Conservation (phyloP, 2,888 invertebrate species). For the Andrena praecox region DNA sequence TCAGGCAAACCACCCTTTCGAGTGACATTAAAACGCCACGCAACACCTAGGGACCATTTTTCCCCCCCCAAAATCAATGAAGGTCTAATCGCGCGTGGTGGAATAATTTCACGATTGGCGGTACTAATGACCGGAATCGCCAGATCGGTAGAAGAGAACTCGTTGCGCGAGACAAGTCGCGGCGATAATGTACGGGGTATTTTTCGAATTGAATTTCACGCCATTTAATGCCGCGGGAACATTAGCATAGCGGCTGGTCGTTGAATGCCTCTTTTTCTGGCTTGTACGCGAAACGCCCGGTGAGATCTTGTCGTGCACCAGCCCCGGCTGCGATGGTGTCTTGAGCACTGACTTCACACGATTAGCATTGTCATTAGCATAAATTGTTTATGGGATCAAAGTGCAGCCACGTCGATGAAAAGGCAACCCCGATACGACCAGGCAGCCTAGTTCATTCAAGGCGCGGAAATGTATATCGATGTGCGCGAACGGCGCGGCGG, state of each 20-base stretch:
- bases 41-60: background rate
- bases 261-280: slow-evolving; percentile 43
- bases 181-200: slow-evolving; percentile 40
- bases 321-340: slow-evolving; percentile 54
- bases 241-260: slow-evolving; percentile 49
- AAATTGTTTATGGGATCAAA: slow-evolving; percentile 69
- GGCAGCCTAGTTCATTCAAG: slow-evolving; percentile 61
- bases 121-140: slow-evolving; percentile 5
- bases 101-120: background rate
- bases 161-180: slow-evolving; percentile 8
- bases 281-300: slow-evolving; percentile 32
- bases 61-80: background rate
- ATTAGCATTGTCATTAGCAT: slow-evolving; percentile 73
- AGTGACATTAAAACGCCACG: background rate
- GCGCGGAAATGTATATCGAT: slow-evolving; percentile 47
- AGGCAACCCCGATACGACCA: slow-evolving; percentile 53
- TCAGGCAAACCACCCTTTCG: background rate
- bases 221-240: slow-evolving; percentile 55
- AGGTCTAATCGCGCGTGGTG: too few relatives aligned
- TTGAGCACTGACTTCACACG: slow-evolving; percentile 62
- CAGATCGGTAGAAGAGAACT: background rate
- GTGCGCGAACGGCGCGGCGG: slow-evolving; percentile 11
- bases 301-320: slow-evolving; percentile 53
- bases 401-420: slow-evolving; percentile 61
- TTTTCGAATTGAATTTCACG: slow-evolving; percentile 59